These are phyloP conservation scores for Siphamia tubifer DNA, from an alignment of 2,113 vertebrate genomes.

Conservation along the genomic window DNA sequence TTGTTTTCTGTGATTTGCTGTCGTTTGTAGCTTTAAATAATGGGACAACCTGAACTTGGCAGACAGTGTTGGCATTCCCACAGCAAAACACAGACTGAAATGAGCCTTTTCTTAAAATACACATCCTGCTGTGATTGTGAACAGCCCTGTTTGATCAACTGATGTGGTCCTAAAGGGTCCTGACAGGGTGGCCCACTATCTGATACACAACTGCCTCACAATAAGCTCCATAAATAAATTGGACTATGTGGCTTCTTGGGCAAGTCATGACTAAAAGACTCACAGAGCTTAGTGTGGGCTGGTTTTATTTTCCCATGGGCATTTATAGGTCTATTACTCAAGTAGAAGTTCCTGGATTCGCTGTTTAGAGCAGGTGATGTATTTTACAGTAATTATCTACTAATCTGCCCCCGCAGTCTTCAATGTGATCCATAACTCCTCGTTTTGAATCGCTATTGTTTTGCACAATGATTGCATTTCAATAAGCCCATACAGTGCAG, in stretches of 20 bases:
- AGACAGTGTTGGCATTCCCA: slow-evolving; percentile 13
- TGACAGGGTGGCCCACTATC: slow-evolving; percentile 58
- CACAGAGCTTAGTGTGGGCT: slow-evolving; percentile 46
- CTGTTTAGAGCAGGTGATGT: slow-evolving; percentile 67
- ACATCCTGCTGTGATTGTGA: slow-evolving; percentile 7
- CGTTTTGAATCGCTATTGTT: slow-evolving; percentile 54
- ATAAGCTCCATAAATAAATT: slow-evolving; percentile 71
- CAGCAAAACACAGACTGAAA: slow-evolving; percentile 24
- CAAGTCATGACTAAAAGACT: slow-evolving; percentile 52
- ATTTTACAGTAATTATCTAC: slow-evolving; percentile 70
- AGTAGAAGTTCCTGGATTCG: slow-evolving; percentile 35
- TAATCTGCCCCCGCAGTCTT: slow-evolving; percentile 55
- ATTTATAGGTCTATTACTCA: slow-evolving; percentile 71
- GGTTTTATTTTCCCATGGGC: slow-evolving; percentile 51
- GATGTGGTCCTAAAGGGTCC: slow-evolving; percentile 53
- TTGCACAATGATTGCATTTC: slow-evolving; percentile 39
- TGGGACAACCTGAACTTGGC: slow-evolving; percentile 57
- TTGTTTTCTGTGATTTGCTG: slow-evolving; percentile 17
- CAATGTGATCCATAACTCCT: slow-evolving; percentile 56
- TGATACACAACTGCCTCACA: slow-evolving; percentile 45
- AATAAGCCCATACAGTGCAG: slow-evolving; percentile 18
- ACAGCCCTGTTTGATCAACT: slow-evolving; percentile 52
- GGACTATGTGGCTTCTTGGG: slow-evolving; percentile 35
- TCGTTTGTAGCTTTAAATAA: slow-evolving; percentile 51
- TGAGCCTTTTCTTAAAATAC: slow-evolving; percentile 1